Base-by-base conservation (phyloP, 2,888 invertebrate genomes). In the Prostheceraeus crozeri region DNA sequence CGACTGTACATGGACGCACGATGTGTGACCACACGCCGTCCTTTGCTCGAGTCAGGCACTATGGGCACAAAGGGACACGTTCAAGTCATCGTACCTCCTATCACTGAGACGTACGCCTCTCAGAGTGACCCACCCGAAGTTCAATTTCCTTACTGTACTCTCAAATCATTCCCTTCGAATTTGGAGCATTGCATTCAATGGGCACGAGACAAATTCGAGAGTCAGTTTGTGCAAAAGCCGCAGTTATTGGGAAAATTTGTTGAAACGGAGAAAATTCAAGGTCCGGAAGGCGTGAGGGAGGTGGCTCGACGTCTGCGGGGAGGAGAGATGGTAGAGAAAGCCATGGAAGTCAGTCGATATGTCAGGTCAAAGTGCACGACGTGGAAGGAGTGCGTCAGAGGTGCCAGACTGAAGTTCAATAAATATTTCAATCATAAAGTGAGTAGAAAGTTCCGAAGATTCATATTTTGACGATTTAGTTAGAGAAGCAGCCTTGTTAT, bases 101-200 rank as follows among this genome's bases (percentile, higher is more conserved):
- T 76, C 11, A 77, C 77, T 11, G 78, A 78, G 64, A 72, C 74
- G 0, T 78, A 78, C 64, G 66, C 66, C 36, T 71, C 69, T 62
- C 74, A 74, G 75, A 66, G 67, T 59, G 76, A 77, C 63, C 76
- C 77, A 0, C 67, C 67, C 2, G 76, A 76, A 63, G 69, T 72
- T 55, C 72, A 61, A 23, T 69, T 73, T 19, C 76, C 76, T 0
- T 75, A 74, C 67, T 78, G 77, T 65, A 77, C 76, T 3, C 65
- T 77, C n/a, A 77, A 77, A 67, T 74, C 76, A 56, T 78, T 78
- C 65, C 78, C 78, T 30, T 70, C 72, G 33, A 68, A 68, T 40
- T 73, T 77, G 53, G 76, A 78, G 63, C 78, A 78, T 65, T 75
- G 76, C 66, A 73, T 78, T 55, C 75, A 78, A 64, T 78, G 78